Evolutionary conservation across 2,888 invertebrate species (phyloP).

Genomic region (Erynnis tages): DNA sequence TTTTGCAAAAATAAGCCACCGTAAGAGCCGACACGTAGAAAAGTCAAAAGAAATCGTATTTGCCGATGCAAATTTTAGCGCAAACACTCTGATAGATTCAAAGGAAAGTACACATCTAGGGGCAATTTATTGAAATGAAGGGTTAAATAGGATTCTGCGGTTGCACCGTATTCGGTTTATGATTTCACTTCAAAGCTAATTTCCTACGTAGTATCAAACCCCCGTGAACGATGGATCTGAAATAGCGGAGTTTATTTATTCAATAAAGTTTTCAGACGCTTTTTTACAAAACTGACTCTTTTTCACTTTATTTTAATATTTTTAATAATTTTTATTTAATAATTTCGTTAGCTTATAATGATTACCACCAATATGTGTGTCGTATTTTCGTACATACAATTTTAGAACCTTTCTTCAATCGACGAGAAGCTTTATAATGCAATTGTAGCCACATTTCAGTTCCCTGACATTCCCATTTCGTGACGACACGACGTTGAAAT

Average conservation of each 20-base stretch:
- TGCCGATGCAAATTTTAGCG: slow-evolving; percentile 18
- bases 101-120: not conserved
- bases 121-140: slow-evolving; percentile 44
- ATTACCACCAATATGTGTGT: too few relatives aligned
- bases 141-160: slow-evolving; percentile 43
- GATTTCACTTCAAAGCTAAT: slow-evolving; percentile 29
- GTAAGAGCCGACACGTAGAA: slow-evolving; percentile 21
- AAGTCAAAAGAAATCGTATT: slow-evolving; percentile 39
- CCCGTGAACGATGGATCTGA: too few relatives aligned
- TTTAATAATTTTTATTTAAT: too few relatives aligned
- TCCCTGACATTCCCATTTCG: slow-evolving; percentile 17
- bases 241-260: too few relatives aligned
- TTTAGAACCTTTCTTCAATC: not conserved
- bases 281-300: too few relatives aligned
- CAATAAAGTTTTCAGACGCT: too few relatives aligned
- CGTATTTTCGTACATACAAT: too few relatives aligned
- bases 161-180: slow-evolving; percentile 21
- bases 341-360: too few relatives aligned
- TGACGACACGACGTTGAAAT: slow-evolving; percentile 8
- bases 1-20: slow-evolving; percentile 18
- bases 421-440: not conserved
- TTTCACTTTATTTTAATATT: too few relatives aligned
- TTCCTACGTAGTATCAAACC: slow-evolving; percentile 31
- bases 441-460: slow-evolving; percentile 17
- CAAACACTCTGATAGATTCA: slow-evolving; percentile 6